phyloP scores from a whole-genome alignment of 2,888 invertebrate species.

The Trilocha varians region DNA sequence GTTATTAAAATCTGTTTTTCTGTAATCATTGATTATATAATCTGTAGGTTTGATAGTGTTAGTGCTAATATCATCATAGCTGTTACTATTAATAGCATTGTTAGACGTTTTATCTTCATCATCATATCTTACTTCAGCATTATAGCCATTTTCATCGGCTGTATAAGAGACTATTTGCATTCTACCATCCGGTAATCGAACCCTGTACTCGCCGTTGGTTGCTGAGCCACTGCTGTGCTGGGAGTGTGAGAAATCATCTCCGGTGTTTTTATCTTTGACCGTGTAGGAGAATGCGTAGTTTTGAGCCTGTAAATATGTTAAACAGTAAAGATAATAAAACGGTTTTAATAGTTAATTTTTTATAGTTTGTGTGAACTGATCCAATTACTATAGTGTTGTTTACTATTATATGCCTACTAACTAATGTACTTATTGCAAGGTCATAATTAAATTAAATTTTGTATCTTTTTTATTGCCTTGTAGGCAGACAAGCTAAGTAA shows the following conservation, averaged over 20 bases:
- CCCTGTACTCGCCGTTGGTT: slow-evolving; percentile 79
- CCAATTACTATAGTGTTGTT: too few relatives aligned
- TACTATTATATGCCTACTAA: too few relatives aligned
- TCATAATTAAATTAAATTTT: too few relatives aligned
- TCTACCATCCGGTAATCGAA: slow-evolving; percentile 78
- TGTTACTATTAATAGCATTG: slow-evolving; percentile 19
- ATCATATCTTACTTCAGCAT: slow-evolving; percentile 77
- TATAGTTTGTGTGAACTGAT: too few relatives aligned
- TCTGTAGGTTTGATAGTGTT: slow-evolving; percentile 7
- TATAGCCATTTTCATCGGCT: slow-evolving; percentile 78
- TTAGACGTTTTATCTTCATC: slow-evolving; percentile 34
- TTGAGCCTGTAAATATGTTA: slow-evolving; percentile 45
- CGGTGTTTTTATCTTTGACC: slow-evolving; percentile 75
- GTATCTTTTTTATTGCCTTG: too few relatives aligned
- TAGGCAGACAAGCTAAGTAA: too few relatives aligned
- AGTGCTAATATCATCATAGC: slow-evolving; percentile 10
- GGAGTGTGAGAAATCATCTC: slow-evolving; percentile 79
- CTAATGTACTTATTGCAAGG: too few relatives aligned
- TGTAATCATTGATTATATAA: neutral
- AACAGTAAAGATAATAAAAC: too few relatives aligned
- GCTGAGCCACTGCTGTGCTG: slow-evolving; percentile 76
- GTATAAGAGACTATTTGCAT: slow-evolving; percentile 78
- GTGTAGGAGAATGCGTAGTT: slow-evolving; percentile 79
- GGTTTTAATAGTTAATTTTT: too few relatives aligned
- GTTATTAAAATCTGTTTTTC: neutral